These are phyloP conservation scores for Plestiodon gilberti DNA, from an alignment of 2,113 vertebrate genomes.

Conservation along the genomic window DNA sequence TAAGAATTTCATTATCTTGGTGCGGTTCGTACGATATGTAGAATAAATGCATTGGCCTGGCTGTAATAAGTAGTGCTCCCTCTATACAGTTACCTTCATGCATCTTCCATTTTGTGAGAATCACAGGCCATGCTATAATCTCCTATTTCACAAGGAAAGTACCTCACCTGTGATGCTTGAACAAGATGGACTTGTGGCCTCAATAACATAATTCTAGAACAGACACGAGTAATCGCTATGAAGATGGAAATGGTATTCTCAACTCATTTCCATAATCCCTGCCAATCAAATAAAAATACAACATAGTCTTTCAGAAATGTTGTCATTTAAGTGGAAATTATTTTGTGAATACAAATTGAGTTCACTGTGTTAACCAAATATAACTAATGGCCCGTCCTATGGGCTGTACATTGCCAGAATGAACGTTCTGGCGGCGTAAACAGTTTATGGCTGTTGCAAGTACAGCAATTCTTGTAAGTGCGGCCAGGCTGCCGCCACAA, in stretches of 20 bases:
- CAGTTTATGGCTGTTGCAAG: too few relatives aligned
- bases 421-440: too few relatives aligned
- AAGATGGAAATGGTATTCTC: background rate
- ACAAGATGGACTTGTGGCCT: background rate
- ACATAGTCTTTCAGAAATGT: background rate
- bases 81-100: background rate
- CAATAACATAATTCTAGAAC: background rate
- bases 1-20: background rate
- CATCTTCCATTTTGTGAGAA: background rate
- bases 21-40: background rate
- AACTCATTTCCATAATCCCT: background rate
- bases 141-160: background rate
- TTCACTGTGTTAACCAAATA: background rate
- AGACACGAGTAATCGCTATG: background rate
- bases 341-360: background rate
- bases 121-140: fast-evolving
- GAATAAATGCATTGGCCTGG: background rate
- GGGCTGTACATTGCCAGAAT: too few relatives aligned
- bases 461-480: too few relatives aligned
- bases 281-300: background rate
- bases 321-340: background rate
- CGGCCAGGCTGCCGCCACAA: too few relatives aligned
- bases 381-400: background rate
- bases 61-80: background rate
- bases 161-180: background rate